phyloP scores from a whole-genome alignment of 2,797 vertebrate genomes.

The Epinephelus awoara region DNA sequence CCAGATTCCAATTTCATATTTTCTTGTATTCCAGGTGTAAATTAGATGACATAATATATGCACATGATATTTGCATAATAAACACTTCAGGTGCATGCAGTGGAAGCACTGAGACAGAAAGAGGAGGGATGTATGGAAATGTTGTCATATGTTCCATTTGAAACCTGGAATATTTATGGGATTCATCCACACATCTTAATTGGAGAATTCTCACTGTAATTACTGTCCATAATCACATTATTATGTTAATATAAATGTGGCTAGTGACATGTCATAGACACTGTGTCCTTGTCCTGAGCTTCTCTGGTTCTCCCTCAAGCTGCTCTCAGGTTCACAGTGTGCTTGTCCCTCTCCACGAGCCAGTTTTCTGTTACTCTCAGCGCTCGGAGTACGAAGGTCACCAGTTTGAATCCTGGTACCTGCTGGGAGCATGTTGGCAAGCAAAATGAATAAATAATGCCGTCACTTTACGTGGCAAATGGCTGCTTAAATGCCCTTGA shows the following conservation, averaged over 20 bases:
- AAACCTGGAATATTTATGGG: conserved; percentile 28
- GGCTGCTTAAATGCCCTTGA: conserved; percentile 36
- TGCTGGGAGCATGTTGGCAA: conserved; percentile 44
- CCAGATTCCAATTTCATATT: too few species aligned
- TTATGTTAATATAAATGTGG: conserved; percentile 21
- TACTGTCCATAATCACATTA: conserved; percentile 6
- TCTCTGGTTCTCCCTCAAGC: neutral
- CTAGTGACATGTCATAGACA: neutral
- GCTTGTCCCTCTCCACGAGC: too few species aligned
- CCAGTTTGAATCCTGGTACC: neutral
- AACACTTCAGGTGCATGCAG: neutral
- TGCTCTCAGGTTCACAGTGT: neutral
- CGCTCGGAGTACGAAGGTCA: conserved; percentile 12
- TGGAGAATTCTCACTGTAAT: conserved; percentile 11
- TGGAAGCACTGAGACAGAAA: neutral
- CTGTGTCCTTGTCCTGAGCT: conserved; percentile 8
- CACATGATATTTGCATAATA: conserved; percentile 43
- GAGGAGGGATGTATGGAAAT: neutral
- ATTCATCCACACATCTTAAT: conserved; percentile 19
- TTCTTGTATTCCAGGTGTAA: conserved; percentile 16
- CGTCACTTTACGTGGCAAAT: conserved; percentile 20
- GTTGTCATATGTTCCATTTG: neutral
- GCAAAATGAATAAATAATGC: conserved; percentile 41
- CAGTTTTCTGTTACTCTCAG: neutral
- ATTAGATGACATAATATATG: conserved; percentile 31